These are phyloP conservation scores for Mnemiopsis leidyi DNA, from an alignment of 37 sponge, comb jelly and placozoan species.

Conservation along the genomic window DNA sequence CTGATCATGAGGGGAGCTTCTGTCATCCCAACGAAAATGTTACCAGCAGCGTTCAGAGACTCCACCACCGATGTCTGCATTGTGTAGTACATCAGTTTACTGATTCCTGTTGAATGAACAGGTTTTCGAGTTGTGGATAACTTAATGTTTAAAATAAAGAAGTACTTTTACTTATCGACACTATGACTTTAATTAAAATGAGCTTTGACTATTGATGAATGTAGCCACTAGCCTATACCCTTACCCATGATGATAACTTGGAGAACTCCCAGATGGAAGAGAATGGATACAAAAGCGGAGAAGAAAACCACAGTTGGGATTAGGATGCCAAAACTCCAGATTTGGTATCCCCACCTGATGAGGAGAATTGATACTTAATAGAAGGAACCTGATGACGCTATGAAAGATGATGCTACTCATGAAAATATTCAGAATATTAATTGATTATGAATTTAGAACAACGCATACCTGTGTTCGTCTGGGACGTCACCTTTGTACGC, in stretches of 20 bases:
- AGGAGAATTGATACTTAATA: too few species aligned
- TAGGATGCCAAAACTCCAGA: conserved; percentile 22
- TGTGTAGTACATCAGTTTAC: conserved; percentile 63
- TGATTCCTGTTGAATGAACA: conserved; percentile 22
- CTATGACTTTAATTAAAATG: too few species aligned
- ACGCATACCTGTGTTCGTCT: not conserved
- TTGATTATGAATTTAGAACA: too few species aligned
- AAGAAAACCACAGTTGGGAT: conserved; percentile 67
- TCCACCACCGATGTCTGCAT: conserved; percentile 66
- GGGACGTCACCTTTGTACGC: conserved; percentile 16
- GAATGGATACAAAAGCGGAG: conserved; percentile 56
- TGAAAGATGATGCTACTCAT: too few species aligned
- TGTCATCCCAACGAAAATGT: conserved; percentile 66
- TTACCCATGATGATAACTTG: conserved; percentile 65
- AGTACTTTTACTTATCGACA: too few species aligned
- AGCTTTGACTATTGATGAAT: too few species aligned
- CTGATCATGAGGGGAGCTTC: conserved; percentile 67
- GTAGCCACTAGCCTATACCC: too few species aligned
- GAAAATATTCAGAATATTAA: too few species aligned
- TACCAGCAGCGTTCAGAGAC: conserved; percentile 67
- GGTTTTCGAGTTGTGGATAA: too few species aligned
- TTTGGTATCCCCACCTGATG: not conserved
- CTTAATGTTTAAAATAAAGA: too few species aligned
- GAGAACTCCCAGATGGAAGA: conserved; percentile 61
- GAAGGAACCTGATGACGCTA: too few species aligned